Evolutionary conservation across 2,797 vertebrate species (phyloP), one percentile per base, ranked within the genome.

Genomic region (Fringilla coelebs): DNA sequence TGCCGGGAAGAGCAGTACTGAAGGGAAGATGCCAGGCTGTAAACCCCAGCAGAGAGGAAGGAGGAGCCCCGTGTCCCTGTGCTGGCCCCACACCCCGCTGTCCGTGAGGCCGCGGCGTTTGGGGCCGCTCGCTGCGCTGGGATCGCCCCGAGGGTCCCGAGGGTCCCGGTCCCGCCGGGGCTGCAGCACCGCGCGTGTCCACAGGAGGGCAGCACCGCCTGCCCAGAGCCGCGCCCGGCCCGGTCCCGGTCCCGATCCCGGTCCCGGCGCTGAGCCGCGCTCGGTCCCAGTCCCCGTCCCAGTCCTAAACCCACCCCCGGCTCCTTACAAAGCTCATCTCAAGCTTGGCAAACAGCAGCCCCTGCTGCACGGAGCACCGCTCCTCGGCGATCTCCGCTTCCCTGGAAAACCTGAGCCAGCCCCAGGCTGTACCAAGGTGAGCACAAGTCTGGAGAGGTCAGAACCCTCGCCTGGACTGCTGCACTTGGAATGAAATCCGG

Each of bases 81-180:
- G 25, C 2, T 6, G 8, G 5, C 5, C 36, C 25, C 36, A 3
- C 5, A 7, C 1, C 13, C 1, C 8, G 8, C n/a, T 58, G 6
- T 29, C 20, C 2, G 2, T 6, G 71, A 1, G 8, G 10, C 11
- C 8, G 32, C 20, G 15, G 16, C 15, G 96, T 99, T 99, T 88
- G 98, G 99, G 45, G 99, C 99, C 99, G 99, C 87, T 99, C 99
- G 95, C 99, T 98, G 90, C 99, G 98, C 2, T 98, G 99, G 94
- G 99, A 99, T 9, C 98, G 98, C 63, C 99, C 98, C 99, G 0
- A 98, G 34, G 32, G 11, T 12, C 9, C 1, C 52, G 19, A 11
- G 32, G 40, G 54, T 22, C 20, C 54, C 54, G 32, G 20, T 2
- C 13, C 54, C 20, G 20, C 43, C 28, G 24, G 8, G 6, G 9